phyloP scores from a whole-genome alignment of 2,113 vertebrate species.

The Neofelis nebulosa region DNA sequence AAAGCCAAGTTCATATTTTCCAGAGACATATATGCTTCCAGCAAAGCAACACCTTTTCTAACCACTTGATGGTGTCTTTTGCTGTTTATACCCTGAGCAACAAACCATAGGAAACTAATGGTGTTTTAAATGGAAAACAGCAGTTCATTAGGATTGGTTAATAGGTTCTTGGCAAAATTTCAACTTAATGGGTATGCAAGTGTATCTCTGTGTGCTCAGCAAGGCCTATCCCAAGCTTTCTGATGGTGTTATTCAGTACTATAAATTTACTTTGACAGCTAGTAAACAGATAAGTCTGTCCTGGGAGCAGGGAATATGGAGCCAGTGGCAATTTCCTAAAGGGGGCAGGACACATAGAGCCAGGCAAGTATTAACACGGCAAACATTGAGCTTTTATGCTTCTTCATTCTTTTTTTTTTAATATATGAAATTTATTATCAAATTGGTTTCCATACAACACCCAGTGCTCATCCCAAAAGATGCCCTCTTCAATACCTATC shows the following conservation, averaged over 20 bases:
- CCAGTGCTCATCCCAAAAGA: no score
- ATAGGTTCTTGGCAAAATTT: slow-evolving; percentile 47
- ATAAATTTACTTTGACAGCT: slow-evolving; percentile 64
- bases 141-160: slow-evolving; percentile 65
- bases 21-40: not conserved
- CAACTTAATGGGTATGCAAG: slow-evolving; percentile 5
- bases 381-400: not conserved
- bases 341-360: slow-evolving; percentile 9
- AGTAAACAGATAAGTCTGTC: slow-evolving; percentile 33
- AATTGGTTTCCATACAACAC: no score
- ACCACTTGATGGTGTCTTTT: not conserved
- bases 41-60: slow-evolving; percentile 27
- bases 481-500: no score
- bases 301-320: not conserved
- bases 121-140: slow-evolving; percentile 62
- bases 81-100: slow-evolving; percentile 4
- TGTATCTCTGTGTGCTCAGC: slow-evolving; percentile 56
- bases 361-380: not conserved
- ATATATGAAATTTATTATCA: no score
- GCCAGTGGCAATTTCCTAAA: slow-evolving; percentile 29
- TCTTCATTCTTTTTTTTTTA: not conserved
- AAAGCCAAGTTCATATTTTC: slow-evolving; percentile 4
- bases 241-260: slow-evolving; percentile 48
- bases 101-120: slow-evolving; percentile 65
- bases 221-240: slow-evolving; percentile 16